Conservation (phyloP, 2,888 invertebrate genomes). For the Epinotia nisella region DNA sequence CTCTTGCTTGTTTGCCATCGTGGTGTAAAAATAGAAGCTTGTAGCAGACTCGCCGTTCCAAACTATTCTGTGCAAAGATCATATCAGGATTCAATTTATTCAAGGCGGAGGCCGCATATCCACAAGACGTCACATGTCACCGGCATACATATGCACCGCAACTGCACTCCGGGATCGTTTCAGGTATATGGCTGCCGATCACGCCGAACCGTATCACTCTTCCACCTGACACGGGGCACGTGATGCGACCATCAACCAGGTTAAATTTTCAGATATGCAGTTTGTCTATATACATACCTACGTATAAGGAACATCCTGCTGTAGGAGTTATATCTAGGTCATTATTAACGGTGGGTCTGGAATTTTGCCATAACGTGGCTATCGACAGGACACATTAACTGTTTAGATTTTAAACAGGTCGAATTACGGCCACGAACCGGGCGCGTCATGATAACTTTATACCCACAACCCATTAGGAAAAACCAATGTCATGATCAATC, state of each 20-base stretch:
- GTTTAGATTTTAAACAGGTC: too few relatives aligned
- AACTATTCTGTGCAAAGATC: slow-evolving; percentile 44
- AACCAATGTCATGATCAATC: too few relatives aligned
- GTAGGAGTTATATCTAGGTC: too few relatives aligned
- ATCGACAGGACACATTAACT: too few relatives aligned
- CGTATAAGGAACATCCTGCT: background rate
- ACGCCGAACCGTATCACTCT: slow-evolving; percentile 38
- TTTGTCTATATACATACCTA: too few relatives aligned
- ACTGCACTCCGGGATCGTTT: slow-evolving; percentile 44
- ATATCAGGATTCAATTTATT: slow-evolving; percentile 53
- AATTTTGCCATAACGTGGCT: too few relatives aligned
- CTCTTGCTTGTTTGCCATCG: too few relatives aligned
- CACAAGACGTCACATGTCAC: slow-evolving; percentile 47
- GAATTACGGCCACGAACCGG: too few relatives aligned
- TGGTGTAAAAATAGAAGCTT: too few relatives aligned
- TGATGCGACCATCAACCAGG: background rate
- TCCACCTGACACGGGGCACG: slow-evolving; percentile 19
- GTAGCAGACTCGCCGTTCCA: slow-evolving; percentile 6
- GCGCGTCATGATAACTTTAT: too few relatives aligned
- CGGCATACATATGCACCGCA: slow-evolving; percentile 45
- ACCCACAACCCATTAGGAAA: too few relatives aligned
- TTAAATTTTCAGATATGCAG: background rate
- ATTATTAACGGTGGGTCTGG: too few relatives aligned
- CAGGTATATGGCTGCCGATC: slow-evolving; percentile 39
- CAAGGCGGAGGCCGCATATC: slow-evolving; percentile 39